These are phyloP conservation scores for Amphipoea oculea DNA, from an alignment of 2,888 invertebrate species.

Conservation along the genomic window DNA sequence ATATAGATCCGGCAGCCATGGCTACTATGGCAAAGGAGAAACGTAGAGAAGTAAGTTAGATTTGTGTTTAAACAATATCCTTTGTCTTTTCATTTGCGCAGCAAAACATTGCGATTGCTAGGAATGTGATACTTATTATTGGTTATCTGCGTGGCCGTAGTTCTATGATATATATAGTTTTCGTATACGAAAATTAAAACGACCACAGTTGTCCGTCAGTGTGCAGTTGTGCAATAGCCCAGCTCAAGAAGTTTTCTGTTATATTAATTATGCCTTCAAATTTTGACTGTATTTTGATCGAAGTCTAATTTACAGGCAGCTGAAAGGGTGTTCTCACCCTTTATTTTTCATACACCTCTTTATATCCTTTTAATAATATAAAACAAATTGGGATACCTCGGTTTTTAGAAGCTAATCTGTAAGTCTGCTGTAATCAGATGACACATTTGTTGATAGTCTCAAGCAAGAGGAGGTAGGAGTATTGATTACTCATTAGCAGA, in stretches of 20 bases:
- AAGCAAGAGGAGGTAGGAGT: conserved; percentile 8
- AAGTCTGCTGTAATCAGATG: conserved; percentile 2
- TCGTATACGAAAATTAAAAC: not conserved
- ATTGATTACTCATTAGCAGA: not conserved
- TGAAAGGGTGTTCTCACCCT: no score
- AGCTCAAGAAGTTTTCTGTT: not conserved
- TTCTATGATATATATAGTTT: not conserved
- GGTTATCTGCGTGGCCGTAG: not conserved
- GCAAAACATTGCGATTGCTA: conserved; percentile 27
- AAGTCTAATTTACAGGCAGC: not conserved
- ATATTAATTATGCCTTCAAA: not conserved
- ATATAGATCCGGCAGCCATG: conserved; percentile 68
- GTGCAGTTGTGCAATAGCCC: not conserved
- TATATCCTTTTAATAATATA: not conserved
- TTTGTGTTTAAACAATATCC: conserved; percentile 33
- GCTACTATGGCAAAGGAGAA: conserved; percentile 86
- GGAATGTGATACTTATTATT: conserved; percentile 8
- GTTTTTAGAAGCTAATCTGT: not conserved
- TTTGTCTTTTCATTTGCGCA: conserved; percentile 64
- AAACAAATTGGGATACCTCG: not conserved
- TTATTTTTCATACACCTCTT: not conserved
- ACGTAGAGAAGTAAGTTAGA: conserved; percentile 78
- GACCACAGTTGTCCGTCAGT: no score
- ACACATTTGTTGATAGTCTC: not conserved
- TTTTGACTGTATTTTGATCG: not conserved